Base-by-base conservation (phyloP, 2,113 vertebrate genomes). In the Lepidothrix coronata region DNA sequence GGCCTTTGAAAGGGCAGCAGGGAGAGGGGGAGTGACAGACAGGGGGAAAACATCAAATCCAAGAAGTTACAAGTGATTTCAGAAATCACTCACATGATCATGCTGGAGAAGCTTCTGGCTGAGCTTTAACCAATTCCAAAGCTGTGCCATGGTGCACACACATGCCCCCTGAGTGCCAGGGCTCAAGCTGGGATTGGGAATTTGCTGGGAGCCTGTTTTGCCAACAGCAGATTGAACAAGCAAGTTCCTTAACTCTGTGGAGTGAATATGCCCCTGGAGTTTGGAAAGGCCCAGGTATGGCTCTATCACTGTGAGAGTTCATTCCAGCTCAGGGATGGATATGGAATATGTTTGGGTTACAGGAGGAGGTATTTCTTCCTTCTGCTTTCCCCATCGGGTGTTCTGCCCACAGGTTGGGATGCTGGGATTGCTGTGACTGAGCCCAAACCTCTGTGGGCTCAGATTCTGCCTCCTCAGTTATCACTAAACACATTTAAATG, bases 1-100 rank as follows among this genome's bases (percentile, higher is more conserved):
- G 14, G 58, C 35, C 71, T 75, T 43, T 41, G 35, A 35, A 23
- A 61, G 0, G n/a, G 37, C 70, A 91, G 58, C 37, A 68, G 22
- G 21, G 31, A 54, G 41, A 76, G 85, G 58, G 62, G 41, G 57
- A 59, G 51, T 5, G 28, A 81, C 37, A 91, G 25, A 10, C 7
- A 30, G 28, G 14, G 33, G n/a, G 19, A 67, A 77, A 91, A 79
- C 11, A 61, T 16, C 15, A 68, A 77, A 96, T 93, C 93, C 93
- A 95, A 96, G 93, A 95, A 95, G 87, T 92, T 94, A 91, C 23
- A 81, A 85, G 41, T 2, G 2, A 78, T 63, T 84, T 48, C 12
- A 22, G 12, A 93, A 68, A 65, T 37, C 70, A 72, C 52, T 88
- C 14, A 19, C 15, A 19, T 15, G n/a, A 81, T 49, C 75, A 54